Percentiles rank a stretch among this genome's conserved stretches.
Evolutionary conservation across 2,888 invertebrate genomes (phyloP).

Genomic region (Andrena haemorrhoa): DNA sequence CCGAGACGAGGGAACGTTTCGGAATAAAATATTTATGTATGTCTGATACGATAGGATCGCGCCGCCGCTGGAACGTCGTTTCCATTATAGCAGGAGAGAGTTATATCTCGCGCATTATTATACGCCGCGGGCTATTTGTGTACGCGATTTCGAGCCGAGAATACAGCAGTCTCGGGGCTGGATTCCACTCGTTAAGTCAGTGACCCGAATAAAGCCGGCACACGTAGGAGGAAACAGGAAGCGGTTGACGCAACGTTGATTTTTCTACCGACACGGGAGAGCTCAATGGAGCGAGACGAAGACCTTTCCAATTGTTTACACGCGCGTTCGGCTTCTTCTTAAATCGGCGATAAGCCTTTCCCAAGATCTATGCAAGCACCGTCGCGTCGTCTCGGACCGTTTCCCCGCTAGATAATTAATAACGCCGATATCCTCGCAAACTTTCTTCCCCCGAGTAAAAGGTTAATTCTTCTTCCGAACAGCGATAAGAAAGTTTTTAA

Average conservation of each 20-base stretch:
- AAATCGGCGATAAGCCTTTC: slow-evolving; percentile 11
- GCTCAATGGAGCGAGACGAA: slow-evolving; percentile 45
- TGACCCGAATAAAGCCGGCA: slow-evolving; percentile 64
- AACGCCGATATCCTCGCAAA: slow-evolving; percentile 7
- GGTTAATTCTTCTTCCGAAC: not conserved
- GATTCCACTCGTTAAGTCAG: slow-evolving; percentile 63
- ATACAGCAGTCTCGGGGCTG: slow-evolving; percentile 49
- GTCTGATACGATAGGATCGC: slow-evolving; percentile 12
- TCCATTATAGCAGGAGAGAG: slow-evolving; percentile 42
- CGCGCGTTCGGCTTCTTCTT: slow-evolving; percentile 25
- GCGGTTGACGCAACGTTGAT: slow-evolving; percentile 53
- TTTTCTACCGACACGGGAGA: slow-evolving; percentile 35
- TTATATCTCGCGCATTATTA: slow-evolving; percentile 52
- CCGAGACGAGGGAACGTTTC: slow-evolving; percentile 17
- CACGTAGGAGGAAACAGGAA: slow-evolving; percentile 63
- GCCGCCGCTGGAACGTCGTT: slow-evolving; percentile 38
- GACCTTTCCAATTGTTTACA: slow-evolving; percentile 49
- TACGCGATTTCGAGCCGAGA: slow-evolving; percentile 61
- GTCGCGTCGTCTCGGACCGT: not conserved
- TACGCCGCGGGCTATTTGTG: slow-evolving; percentile 51
- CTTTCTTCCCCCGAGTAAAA: not conserved
- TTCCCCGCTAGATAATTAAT: slow-evolving; percentile 19
- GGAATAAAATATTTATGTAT: slow-evolving; percentile 46
- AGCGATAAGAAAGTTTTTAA: slow-evolving; percentile 22
- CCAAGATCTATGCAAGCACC: not conserved